Conservation (phyloP, 1,140 invertebrate species). For the Drosophila murphyi region DNA sequence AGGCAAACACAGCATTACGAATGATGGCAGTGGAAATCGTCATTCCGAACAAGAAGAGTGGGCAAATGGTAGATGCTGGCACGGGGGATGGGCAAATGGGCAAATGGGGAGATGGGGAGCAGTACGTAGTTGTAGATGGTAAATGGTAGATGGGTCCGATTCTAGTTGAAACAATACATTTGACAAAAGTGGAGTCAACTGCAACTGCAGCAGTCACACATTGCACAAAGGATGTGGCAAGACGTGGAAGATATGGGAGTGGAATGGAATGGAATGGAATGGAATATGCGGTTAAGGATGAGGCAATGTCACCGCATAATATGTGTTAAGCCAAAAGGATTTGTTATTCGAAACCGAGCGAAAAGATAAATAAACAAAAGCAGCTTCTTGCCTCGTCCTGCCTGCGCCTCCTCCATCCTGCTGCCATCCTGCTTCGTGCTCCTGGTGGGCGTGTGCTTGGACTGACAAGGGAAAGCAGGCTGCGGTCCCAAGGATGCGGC, state of each 20-base stretch:
- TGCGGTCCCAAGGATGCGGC: slow-evolving; percentile 45
- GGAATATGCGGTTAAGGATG: slow-evolving; percentile 19
- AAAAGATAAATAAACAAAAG: slow-evolving; percentile 83
- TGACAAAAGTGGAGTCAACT: slow-evolving; percentile 82
- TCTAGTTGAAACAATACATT: slow-evolving; percentile 75
- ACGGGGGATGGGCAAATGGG: background rate
- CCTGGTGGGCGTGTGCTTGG: slow-evolving; percentile 20
- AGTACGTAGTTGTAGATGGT: background rate
- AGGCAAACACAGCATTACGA: slow-evolving; percentile 23
- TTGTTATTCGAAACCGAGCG: slow-evolving; percentile 83
- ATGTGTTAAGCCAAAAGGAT: slow-evolving; percentile 84
- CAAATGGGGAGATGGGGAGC: background rate
- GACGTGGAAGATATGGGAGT: background rate
- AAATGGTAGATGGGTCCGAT: slow-evolving; percentile 24
- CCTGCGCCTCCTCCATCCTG: background rate
- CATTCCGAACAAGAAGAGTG: slow-evolving; percentile 6
- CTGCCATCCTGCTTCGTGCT: background rate
- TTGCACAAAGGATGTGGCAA: slow-evolving; percentile 57
- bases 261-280: slow-evolving; percentile 10
- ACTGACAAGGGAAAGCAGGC: slow-evolving; percentile 24
- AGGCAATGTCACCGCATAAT: slow-evolving; percentile 67
- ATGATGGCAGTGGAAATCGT: slow-evolving; percentile 30
- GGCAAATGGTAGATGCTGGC: background rate
- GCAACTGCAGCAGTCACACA: slow-evolving; percentile 71
- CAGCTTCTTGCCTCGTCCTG: slow-evolving; percentile 46